Conservation (phyloP, 2,797 vertebrate species). For the Prunella strophiata region DNA sequence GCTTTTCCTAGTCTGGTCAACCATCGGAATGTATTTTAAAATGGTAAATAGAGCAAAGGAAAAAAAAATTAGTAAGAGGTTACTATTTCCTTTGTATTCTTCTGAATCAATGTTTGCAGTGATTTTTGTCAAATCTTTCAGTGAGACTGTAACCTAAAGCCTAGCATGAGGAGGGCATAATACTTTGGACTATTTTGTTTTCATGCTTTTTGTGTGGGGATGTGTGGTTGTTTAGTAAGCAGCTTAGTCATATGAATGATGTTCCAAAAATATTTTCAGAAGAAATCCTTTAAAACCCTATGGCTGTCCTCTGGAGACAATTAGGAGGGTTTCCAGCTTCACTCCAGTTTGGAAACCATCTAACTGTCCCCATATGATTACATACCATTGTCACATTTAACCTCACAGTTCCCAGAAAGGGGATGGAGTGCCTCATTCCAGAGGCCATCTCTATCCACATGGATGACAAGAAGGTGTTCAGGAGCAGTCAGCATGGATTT, state of each 20-base stretch:
- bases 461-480: neutral
- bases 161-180: neutral
- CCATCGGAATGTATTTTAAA: neutral
- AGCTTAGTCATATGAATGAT: neutral
- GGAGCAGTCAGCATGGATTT: neutral
- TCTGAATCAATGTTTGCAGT: neutral
- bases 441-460: neutral
- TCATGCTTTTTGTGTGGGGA: neutral
- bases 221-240: neutral
- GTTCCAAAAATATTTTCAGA: neutral
- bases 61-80: rapidly evolving
- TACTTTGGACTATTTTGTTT: neutral
- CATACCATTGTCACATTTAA: neutral
- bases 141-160: neutral
- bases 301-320: neutral
- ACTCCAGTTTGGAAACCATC: neutral
- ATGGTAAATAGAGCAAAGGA: neutral
- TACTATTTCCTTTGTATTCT: neutral
- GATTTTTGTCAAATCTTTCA: neutral
- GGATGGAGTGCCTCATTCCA: neutral
- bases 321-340: neutral
- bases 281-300: neutral
- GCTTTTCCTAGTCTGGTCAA: neutral
- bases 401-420: neutral
- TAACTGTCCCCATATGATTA: neutral